Conservation (phyloP, 2,888 invertebrate genomes). For the Blastobasis lacticolella region DNA sequence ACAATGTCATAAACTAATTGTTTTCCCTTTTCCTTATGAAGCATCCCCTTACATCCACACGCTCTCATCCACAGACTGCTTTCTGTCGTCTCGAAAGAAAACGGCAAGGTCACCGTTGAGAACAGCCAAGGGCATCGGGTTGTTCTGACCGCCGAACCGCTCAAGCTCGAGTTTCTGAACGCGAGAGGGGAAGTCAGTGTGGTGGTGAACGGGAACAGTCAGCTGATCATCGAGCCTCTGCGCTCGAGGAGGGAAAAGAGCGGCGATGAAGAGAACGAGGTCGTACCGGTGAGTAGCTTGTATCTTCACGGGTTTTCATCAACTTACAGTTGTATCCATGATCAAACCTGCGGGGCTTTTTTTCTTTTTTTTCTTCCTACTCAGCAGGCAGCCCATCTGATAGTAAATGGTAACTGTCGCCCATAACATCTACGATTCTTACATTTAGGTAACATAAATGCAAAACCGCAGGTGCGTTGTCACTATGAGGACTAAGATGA, state of each 20-base stretch:
- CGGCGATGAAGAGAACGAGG: constrained; percentile 42
- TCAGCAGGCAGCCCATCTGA: too few species aligned
- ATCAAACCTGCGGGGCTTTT: too few species aligned
- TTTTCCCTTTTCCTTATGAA: too few species aligned
- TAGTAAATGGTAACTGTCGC: too few species aligned
- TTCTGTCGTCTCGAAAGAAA: constrained; percentile 42
- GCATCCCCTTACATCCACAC: not conserved
- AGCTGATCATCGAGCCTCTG: constrained; percentile 93
- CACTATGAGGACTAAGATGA: too few species aligned
- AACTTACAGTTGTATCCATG: too few species aligned
- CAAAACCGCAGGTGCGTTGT: too few species aligned
- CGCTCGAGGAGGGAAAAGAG: constrained; percentile 76
- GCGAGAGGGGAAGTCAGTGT: constrained; percentile 81
- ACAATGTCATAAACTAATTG: too few species aligned
- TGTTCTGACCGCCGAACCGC: constrained; percentile 82
- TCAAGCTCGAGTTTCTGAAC: constrained; percentile 88
- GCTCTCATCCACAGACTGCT: constrained; percentile 34
- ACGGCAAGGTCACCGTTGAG: constrained; percentile 37
- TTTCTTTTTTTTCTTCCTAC: too few species aligned
- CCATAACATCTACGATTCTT: too few species aligned
- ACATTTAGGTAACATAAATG: too few species aligned
- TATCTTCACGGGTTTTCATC: not conserved
- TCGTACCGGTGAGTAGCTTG: constrained; percentile 40
- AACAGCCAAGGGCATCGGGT: constrained; percentile 59
- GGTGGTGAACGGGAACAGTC: constrained; percentile 89